phyloP scores from a whole-genome alignment of 1,140 invertebrate genomes.

The Andricus grossulariae region DNA sequence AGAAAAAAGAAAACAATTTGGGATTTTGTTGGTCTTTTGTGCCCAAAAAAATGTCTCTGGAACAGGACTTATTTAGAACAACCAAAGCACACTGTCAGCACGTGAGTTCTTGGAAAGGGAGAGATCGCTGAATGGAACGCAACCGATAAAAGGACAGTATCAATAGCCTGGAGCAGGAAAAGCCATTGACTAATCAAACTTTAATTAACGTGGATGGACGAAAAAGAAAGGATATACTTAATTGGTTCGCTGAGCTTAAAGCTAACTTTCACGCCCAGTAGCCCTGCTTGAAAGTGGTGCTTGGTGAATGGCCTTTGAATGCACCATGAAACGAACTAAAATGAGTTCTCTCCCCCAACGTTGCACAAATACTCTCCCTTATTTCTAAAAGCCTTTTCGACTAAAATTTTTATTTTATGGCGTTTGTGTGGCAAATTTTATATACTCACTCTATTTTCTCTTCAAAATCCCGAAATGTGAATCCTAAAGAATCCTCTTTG shows the following conservation, averaged over 20 bases:
- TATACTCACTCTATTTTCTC: background rate
- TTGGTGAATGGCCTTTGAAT: slow-evolving; percentile 36
- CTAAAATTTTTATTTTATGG: background rate
- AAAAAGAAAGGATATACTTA: slow-evolving; percentile 34
- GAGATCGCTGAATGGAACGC: background rate
- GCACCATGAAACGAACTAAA: slow-evolving; percentile 38
- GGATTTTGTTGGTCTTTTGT: too few species aligned
- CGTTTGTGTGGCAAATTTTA: background rate
- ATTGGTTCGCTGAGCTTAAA: slow-evolving; percentile 43
- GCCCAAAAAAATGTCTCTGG: too few species aligned
- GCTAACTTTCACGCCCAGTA: slow-evolving; percentile 37
- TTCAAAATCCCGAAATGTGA: background rate
- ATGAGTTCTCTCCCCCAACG: slow-evolving; percentile 33
- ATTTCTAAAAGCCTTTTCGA: slow-evolving; percentile 16
- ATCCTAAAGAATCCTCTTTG: too few species aligned
- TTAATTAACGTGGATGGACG: slow-evolving; percentile 44
- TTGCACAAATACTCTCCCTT: slow-evolving; percentile 28
- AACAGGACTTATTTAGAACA: background rate
- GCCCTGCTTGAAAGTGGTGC: slow-evolving; percentile 36
- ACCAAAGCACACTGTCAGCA: background rate
- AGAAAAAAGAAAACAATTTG: too few species aligned
- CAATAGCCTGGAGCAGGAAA: slow-evolving; percentile 2
- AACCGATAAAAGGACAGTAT: slow-evolving; percentile 11
- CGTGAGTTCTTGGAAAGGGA: background rate
- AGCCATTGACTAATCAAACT: slow-evolving; percentile 39